Evolutionary conservation across 2,113 vertebrate genomes (phyloP).

Genomic region (Miniopterus natalensis): DNA sequence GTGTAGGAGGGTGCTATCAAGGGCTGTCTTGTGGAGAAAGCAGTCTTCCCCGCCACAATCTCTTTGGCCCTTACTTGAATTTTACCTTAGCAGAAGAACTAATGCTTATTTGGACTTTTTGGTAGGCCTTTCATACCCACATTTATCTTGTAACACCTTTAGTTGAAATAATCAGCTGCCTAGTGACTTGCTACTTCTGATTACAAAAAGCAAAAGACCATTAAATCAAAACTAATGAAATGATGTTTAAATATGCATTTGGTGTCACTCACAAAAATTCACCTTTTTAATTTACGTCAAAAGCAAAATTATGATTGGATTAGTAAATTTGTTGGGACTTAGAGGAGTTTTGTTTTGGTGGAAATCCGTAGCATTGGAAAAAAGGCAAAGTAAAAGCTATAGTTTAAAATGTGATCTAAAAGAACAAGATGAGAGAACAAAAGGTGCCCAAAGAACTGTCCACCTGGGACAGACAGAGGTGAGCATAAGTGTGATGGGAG

Average conservation of each 20-base stretch:
- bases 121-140: background rate
- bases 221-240: background rate
- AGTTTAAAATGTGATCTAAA: background rate
- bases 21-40: background rate
- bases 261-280: background rate
- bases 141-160: conserved; percentile 4
- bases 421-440: background rate
- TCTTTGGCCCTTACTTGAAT: background rate
- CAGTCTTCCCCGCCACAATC: background rate
- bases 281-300: conserved; percentile 5
- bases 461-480: background rate
- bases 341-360: background rate
- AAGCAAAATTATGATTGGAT: background rate
- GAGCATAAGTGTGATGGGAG: background rate
- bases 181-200: background rate
- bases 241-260: background rate
- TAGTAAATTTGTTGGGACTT: background rate
- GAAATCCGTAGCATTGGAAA: background rate
- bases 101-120: background rate
- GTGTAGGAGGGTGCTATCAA: background rate
- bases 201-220: conserved; percentile 16
- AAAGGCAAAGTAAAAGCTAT: background rate
- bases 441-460: background rate
- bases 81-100: background rate
- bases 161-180: background rate